A percentile compares a stretch with the other conserved stretches of the same genome.
phyloP scores from a whole-genome alignment of 1,140 invertebrate genomes.

The Apis florea region DNA sequence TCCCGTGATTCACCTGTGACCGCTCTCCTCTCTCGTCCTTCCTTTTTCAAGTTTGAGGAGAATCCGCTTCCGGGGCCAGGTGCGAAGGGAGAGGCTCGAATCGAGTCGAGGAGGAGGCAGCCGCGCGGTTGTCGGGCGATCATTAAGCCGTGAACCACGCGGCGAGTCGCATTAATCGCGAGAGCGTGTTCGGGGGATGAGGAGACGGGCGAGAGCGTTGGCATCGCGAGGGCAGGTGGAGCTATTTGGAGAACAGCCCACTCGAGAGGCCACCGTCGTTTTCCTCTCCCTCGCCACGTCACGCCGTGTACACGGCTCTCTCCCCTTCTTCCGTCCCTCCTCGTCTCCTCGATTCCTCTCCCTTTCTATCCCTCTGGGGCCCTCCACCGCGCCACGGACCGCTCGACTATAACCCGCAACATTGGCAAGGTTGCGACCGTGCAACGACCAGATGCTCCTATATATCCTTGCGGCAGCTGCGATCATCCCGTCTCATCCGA shows the following conservation, averaged over 20 bases:
- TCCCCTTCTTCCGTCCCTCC: constrained; percentile 32
- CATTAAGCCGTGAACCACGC: constrained; percentile 42
- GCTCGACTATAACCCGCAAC: constrained; percentile 28
- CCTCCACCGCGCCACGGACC: background rate
- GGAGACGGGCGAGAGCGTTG: constrained; percentile 43
- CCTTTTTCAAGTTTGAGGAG: too few relatives aligned
- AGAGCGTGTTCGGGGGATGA: constrained; percentile 48
- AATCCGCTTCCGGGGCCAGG: constrained; percentile 53
- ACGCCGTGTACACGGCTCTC: background rate
- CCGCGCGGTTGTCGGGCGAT: too few relatives aligned
- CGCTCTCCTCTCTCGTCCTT: too few relatives aligned
- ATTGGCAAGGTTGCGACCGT: constrained; percentile 51
- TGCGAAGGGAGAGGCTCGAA: too few relatives aligned
- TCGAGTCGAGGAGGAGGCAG: too few relatives aligned
- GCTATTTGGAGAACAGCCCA: constrained; percentile 79
- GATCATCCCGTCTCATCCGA: constrained; percentile 63
- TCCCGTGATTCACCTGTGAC: too few relatives aligned
- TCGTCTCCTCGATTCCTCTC: constrained; percentile 37
- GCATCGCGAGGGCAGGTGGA: constrained; percentile 73
- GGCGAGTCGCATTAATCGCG: constrained; percentile 31
- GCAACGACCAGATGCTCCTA: constrained; percentile 69
- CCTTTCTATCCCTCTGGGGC: constrained; percentile 21
- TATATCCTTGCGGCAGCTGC: constrained; percentile 67
- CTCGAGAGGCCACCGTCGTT: constrained; percentile 68
- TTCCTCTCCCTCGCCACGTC: constrained; percentile 34